Base-by-base conservation (phyloP, 2,888 invertebrate genomes). In the Homarus gammarus region DNA sequence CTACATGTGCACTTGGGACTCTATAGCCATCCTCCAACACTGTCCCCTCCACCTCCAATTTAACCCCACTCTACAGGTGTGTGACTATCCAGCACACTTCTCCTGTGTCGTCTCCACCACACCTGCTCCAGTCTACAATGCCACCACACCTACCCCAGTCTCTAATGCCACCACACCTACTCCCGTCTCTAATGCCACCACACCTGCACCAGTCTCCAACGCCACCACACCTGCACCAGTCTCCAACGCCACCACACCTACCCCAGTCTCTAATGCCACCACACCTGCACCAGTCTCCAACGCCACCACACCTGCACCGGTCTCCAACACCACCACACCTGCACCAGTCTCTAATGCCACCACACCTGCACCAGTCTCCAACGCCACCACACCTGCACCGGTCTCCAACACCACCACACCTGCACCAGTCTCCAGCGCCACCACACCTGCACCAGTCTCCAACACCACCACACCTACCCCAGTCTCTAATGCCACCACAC, bases 1-100 rank as follows among this genome's bases (percentile, higher is more conserved):
- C 81, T 87, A 79, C 72, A 87, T 87, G 73, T 87, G 87, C 38
- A 56, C n/a, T 56, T 87, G 87, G 87, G 51, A 56, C 22, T 27
- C 31, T 15, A 36, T 38, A 6, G 87, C 87, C 27, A 6, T 72
- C 40, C 33, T 87, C 18, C 56, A 44, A 31, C 22, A 40, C 1
- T 87, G 87, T 38, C 81, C 81, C 18, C 18, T 2, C 12, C 36
- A 31, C 0, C 87, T 87, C 10, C 81, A 81, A 8, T 87, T 87
- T 38, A 87, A 87, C 18, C 49, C 70, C 1, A 27, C 51, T 0
- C 56, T 87, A 6, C 72, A 87, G 36, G 87, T 87, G 33, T 87
- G 87, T 49, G 87, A 87, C 56, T 70, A 72, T n/a, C 81, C 87
- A 15, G 22, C 0, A 15, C 18, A 40, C 18, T 44, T 12, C 27